Base-by-base conservation (phyloP, 2,888 invertebrate species). In the Diarsia mendica region DNA sequence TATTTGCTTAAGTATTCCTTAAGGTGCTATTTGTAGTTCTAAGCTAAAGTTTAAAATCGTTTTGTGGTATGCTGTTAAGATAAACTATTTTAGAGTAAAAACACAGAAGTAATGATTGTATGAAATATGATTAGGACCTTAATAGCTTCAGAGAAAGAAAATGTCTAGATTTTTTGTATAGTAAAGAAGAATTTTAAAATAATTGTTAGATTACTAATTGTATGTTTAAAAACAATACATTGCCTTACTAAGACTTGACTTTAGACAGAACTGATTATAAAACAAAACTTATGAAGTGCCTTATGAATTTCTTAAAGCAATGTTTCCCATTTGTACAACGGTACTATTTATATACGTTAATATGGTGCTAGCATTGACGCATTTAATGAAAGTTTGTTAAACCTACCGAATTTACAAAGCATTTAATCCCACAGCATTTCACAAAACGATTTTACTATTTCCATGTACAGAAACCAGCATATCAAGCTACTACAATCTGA, bases 21-120 rank as follows among this genome's bases (percentile, higher is more conserved):
- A 88, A 88, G 89, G 89, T 90, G 89, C 90, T 90, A 87, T 83
- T 75, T 77, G 79, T 85, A 84, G 67, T 80, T 75, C 9, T 88
- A 87, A 84, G 74, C 49, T 77, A 65, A 76, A 72, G 75, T 78
- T 83, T 77, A 28, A 78, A 83, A 85, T 85, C 77, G 83, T 85
- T 86, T 87, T 86, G 83, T 83, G 55, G 65, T 81, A 82, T 75
- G 33, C 55, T n/a, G 71, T 39, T 39, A 44, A 8, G 13, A 33
- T 63, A n/a, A 48, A 48, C 20, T n/a, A 15, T 70, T 49, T 48
- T 49, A 2, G n/a, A n/a, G 13, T 58, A n/a, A 20, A 61, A 64
- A n/a, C 23, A 49, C 46, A 68, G 28, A 51, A 61, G 23, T 65
- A 3, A 58, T 55, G n/a, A 51, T 39, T 3, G 9, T 9, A 15